phyloP scores from a whole-genome alignment of 2,797 vertebrate species.

The Remorina albescens region DNA sequence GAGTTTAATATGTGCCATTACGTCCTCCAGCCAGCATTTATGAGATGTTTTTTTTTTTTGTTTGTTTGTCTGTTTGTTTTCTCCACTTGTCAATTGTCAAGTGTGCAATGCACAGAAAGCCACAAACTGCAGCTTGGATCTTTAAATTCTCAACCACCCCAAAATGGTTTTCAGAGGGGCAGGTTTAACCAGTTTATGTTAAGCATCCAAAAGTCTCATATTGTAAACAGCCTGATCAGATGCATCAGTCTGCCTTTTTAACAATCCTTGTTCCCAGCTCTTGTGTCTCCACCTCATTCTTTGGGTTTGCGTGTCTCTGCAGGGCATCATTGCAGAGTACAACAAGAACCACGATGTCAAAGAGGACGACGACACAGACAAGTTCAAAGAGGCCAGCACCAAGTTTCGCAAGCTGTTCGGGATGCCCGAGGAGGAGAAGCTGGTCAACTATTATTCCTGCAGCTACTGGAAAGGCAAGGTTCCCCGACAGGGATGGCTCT shows the following conservation, averaged over 20 bases:
- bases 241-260: not conserved
- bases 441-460: slow-evolving; percentile 99
- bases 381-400: slow-evolving; percentile 95
- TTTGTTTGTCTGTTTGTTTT: not conserved
- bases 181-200: not conserved
- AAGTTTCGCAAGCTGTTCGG: slow-evolving; percentile 96
- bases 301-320: slow-evolving; percentile 6
- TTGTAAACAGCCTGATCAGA: not conserved
- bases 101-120: not conserved
- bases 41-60: not conserved
- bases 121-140: not conserved
- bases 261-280: not conserved
- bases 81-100: not conserved
- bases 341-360: slow-evolving; percentile 96
- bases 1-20: not conserved
- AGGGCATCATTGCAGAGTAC: slow-evolving; percentile 98
- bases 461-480: slow-evolving; percentile 99
- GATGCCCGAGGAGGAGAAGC: slow-evolving; percentile 98
- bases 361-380: slow-evolving; percentile 96
- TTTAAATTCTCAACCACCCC: not conserved
- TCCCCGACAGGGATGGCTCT: slow-evolving; percentile 97
- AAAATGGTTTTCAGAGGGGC: not conserved
- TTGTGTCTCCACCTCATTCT: not conserved
- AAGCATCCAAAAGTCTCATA: not conserved
- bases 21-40: slow-evolving; percentile 1